Base-by-base conservation (phyloP, 2,888 invertebrate genomes). In the Eueremaeus valkanovi region DNA sequence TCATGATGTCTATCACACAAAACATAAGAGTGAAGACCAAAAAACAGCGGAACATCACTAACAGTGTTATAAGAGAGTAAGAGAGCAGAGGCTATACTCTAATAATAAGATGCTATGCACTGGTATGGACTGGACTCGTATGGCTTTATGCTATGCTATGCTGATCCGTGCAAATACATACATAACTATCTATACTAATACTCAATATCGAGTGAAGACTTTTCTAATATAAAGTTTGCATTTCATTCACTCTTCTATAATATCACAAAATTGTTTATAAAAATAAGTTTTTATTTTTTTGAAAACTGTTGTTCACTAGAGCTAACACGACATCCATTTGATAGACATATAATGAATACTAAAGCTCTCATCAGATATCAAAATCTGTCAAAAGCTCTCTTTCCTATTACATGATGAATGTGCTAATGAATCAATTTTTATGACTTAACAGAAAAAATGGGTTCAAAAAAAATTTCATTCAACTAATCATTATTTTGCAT, bases 1-100 rank as follows among this genome's bases (percentile, higher is more conserved):
- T 63, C 63, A 63, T 63, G 63, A 63, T 63, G 63, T 63, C 31
- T 63, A 63, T 63, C 63, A 63, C 55, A 55, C 27, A 6, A 5
- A 36, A 36, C 36, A 36, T 11, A 36, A 36, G 36, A 18, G 40
- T 9, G 40, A 49, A 11, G n/a, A 49, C 49, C 18, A n/a, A 49
- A 49, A 49, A 49, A n/a, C n/a, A n/a, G 6, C 24, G 24, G 27
- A 55, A 27, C 55, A 45, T 45, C 16, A 18, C 11, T 45, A 45
- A 18, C 18, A 45, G 18, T 45, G 18, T 45, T 45, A 18, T 45
- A 18, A 18, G 11, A 9, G 40, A 40, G 40, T 11, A 40, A 40
- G 5, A 45, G 45, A 45, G 18, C 6, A 18, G 3, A 45, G 16
- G 3, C 45, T 55, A 9, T 21, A 55, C 55, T 55, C 11, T 55